Evolutionary conservation across 1,140 invertebrate genomes (phyloP), one percentile per base, ranked within the genome.

Genomic region (Araneus ventricosus): DNA sequence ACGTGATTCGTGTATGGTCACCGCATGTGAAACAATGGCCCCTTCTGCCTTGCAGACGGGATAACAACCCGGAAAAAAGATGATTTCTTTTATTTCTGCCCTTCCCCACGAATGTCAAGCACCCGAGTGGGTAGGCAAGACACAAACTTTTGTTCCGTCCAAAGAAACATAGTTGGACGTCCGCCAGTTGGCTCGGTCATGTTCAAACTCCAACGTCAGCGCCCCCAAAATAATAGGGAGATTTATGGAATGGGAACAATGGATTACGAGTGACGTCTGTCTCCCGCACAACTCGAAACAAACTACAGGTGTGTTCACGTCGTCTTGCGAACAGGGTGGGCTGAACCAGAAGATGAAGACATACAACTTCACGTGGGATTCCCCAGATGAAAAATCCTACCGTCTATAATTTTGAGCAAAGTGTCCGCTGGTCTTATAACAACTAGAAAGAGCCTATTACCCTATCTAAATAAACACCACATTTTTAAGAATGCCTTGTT

Each of bases 161-260:
- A 34, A 34, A 75, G 70, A 75, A 75, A 75, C 70, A 75, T 75
- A 75, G 70, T 75, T 75, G 70, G 70, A 30, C 4, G 27, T 30
- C 2, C 34, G 70, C 70, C 70, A 75, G 70, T 30, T 75, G 70
- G 70, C 70, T 5, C 27, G 30, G 30, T 30, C n/a, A 8, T 14
- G n/a, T 8, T n/a, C 63, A 27, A 27, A 67, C 27, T 67, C n/a
- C 70, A 30, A 75, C 30, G 70, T 67, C 70, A 75, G 30, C 70
- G 70, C 70, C 70, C 70, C 30, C 27, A 75, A 75, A 75, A 75
- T 75, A 75, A 75, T 75, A 37, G 70, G 59, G 59, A 75, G 70
- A 75, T 75, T 75, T 75, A 75, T 75, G 70, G 70, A 75, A 75
- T 67, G 63, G 70, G 70, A 75, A 75, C 70, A 75, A 75, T 75